Evolutionary conservation across 2,888 invertebrate genomes (phyloP).

Genomic region (Cephus runcator): DNA sequence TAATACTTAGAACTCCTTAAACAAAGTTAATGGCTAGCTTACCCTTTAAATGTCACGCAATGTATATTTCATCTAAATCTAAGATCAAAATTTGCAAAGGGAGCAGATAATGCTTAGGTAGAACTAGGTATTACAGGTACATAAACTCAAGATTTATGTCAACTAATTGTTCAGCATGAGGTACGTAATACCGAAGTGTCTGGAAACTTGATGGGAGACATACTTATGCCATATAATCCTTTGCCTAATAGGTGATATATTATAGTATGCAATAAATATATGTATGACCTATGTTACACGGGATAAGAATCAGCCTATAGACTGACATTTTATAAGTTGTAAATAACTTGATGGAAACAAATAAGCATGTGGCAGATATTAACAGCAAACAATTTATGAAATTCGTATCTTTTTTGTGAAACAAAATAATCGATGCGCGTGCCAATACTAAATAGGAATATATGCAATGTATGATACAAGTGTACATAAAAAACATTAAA

Average conservation of each 20-base stretch:
- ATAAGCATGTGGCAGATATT: background rate
- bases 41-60: background rate
- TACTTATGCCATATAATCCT: background rate
- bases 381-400: too few species aligned
- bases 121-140: background rate
- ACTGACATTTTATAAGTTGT: background rate
- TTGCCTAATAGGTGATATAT: background rate
- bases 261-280: background rate
- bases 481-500: background rate
- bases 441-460: background rate
- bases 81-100: too few species aligned
- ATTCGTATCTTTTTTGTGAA: background rate
- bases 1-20: background rate
- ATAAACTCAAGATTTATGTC: background rate
- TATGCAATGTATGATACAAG: background rate
- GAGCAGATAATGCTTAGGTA: background rate
- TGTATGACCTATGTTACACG: background rate
- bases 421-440: background rate
- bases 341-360: background rate
- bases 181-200: background rate
- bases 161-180: background rate
- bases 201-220: background rate
- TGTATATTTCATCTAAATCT: too few species aligned
- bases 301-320: background rate
- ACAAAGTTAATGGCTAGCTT: background rate